phyloP scores from a whole-genome alignment of 2,888 invertebrate genomes.

The Synergus laeviventris region DNA sequence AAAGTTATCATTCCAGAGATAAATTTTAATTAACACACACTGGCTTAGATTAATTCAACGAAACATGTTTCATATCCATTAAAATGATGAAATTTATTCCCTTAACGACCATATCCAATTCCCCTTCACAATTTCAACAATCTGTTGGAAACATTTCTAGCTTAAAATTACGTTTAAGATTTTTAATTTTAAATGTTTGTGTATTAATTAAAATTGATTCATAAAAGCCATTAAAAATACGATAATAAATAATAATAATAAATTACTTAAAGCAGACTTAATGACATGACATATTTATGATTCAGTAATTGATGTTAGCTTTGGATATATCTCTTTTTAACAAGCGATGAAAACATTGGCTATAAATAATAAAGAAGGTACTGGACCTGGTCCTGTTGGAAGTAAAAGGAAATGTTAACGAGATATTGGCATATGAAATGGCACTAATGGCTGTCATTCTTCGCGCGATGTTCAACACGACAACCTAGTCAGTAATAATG shows the following conservation, averaged over 20 bases:
- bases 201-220: neutral
- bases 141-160: conserved; percentile 31
- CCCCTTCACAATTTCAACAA: conserved; percentile 38
- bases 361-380: conserved; percentile 9
- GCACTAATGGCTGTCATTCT: conserved; percentile 32
- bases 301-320: conserved; percentile 1
- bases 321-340: neutral
- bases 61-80: conserved; percentile 31
- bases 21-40: conserved; percentile 36
- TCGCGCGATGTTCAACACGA: conserved; percentile 24
- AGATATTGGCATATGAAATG: conserved; percentile 25
- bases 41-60: conserved; percentile 38
- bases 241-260: neutral
- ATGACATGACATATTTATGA: conserved; percentile 23
- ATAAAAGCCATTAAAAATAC: neutral
- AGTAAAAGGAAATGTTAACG: conserved; percentile 13
- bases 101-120: conserved; percentile 33
- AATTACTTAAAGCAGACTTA: neutral
- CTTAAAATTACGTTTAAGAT: neutral
- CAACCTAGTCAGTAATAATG: neutral
- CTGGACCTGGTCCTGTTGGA: neutral
- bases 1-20: conserved; percentile 28
- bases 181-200: neutral
- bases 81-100: conserved; percentile 40
- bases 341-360: neutral